These are phyloP conservation scores for Neoseiulus cucumeris DNA, from an alignment of 1,140 invertebrate genomes.

Conservation along the genomic window DNA sequence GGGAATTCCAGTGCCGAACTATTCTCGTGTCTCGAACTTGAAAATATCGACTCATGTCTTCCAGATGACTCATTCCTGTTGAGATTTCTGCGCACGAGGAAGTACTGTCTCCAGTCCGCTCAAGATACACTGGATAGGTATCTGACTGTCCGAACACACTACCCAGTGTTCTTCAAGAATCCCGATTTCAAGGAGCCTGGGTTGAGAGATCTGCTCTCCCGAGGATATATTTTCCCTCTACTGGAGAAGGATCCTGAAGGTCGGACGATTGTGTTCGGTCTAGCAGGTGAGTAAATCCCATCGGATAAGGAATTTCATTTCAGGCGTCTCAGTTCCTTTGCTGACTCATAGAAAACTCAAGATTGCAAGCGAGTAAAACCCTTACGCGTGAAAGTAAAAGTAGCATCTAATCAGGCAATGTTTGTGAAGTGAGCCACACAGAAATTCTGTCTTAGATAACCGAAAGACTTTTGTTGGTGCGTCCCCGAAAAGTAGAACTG, in stretches of 20 bases:
- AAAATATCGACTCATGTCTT: no score
- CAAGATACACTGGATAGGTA: constrained; percentile 66
- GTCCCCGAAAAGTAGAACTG: not conserved
- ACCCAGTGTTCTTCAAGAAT: constrained; percentile 60
- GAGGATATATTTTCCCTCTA: constrained; percentile 56
- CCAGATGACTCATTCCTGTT: constrained; percentile 54
- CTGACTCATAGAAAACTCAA: no score
- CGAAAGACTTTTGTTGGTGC: not conserved
- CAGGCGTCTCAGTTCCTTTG: no score
- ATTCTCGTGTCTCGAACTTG: not conserved
- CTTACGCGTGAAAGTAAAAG: no score
- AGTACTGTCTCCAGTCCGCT: constrained; percentile 59
- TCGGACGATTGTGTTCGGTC: constrained; percentile 42
- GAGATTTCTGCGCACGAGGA: constrained; percentile 60
- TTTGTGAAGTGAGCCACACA: not conserved
- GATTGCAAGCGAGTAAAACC: no score
- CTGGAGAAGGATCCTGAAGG: constrained; percentile 48
- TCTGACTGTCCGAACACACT: constrained; percentile 51
- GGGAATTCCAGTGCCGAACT: no score
- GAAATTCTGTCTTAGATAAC: not conserved
- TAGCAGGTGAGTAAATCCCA: constrained; percentile 20
- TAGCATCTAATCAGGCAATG: no score
- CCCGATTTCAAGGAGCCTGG: constrained; percentile 45
- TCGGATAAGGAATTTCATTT: no score
- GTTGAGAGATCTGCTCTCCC: constrained; percentile 50